phyloP scores from a whole-genome alignment of 2,888 invertebrate genomes.

The Nemoura dubitans region DNA sequence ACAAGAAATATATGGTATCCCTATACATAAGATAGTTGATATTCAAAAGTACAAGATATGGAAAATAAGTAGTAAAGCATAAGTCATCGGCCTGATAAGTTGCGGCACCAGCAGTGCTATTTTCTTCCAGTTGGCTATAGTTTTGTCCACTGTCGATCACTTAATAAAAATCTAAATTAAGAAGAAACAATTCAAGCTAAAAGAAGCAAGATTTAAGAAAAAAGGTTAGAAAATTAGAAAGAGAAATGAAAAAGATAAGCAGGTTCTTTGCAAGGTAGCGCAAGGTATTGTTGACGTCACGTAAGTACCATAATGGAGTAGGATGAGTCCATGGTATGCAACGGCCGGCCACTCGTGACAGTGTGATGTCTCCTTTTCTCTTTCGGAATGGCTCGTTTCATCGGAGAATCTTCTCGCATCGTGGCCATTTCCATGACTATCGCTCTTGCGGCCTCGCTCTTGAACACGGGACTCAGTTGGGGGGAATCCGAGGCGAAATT shows the following conservation, averaged over 20 bases:
- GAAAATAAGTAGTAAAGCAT: too few relatives aligned
- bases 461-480: constrained; percentile 82
- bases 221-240: neutral
- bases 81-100: too few relatives aligned
- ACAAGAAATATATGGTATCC: too few relatives aligned
- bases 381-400: constrained; percentile 72
- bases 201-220: too few relatives aligned
- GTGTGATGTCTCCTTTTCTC: constrained; percentile 89
- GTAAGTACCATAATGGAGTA: constrained; percentile 58
- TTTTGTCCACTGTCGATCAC: too few relatives aligned
- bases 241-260: neutral
- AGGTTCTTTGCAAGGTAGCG: neutral
- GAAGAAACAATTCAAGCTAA: too few relatives aligned
- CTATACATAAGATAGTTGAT: too few relatives aligned
- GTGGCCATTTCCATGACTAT: constrained; percentile 82
- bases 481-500: constrained; percentile 58
- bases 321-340: constrained; percentile 58
- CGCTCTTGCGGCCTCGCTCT: constrained; percentile 86
- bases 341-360: constrained; percentile 69
- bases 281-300: neutral
- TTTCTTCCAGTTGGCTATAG: too few relatives aligned
- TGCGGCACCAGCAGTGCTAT: too few relatives aligned
- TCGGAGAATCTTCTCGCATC: constrained; percentile 47
- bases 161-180: too few relatives aligned
- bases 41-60: too few relatives aligned